Base-by-base conservation (phyloP, 2,888 invertebrate genomes). In the Erebia aethiops region DNA sequence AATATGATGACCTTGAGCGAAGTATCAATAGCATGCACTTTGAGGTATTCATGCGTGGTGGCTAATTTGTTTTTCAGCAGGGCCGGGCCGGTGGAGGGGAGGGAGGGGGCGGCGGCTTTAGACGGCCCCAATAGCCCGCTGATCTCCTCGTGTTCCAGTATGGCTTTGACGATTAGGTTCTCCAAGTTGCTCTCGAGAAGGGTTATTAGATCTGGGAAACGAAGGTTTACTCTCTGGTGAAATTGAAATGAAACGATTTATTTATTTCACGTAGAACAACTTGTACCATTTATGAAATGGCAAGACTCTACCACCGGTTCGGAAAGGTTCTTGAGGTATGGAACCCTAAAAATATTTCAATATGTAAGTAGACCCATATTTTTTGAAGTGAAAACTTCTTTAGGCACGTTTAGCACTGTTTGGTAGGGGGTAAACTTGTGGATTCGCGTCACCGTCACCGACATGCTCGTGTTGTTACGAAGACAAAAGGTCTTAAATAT, bases 61-160 rank as follows among this genome's bases (percentile, higher is more conserved):
- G 95, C 95, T 49, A 97, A 90, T 82, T 97, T 97, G 77, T 95
- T 95, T 71, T 97, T 94, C 18, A 98, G 94, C 91, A 95, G 79
- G 95, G 95, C 74, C 94, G 95, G 82, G 94, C 96, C 89, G 0
- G 82, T 79, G 18, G 67, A 67, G 73, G 82, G 72, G 75, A 69
- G 77, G 21, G 87, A 77, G 54, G 96, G 95, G 91, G 77, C 96
- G 95, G 83, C 76, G 82, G 97, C 96, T 81, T 97, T 97, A 79
- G 97, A 97, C 79, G 98, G 98, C 78, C 98, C 98, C 70, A 88
- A 87, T 96, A 89, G 84, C 0, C 96, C 97, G 0, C 95, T 95
- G 75, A 98, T 98, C 80, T 98, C 98, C 86, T 99, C 98, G 87
- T 98, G 98, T 84, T 99, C 98, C 75, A 99, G 88, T 65, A 99